These are phyloP conservation scores for Peribatodes rhomboidaria DNA, from an alignment of 2,888 invertebrate genomes.

Conservation along the genomic window DNA sequence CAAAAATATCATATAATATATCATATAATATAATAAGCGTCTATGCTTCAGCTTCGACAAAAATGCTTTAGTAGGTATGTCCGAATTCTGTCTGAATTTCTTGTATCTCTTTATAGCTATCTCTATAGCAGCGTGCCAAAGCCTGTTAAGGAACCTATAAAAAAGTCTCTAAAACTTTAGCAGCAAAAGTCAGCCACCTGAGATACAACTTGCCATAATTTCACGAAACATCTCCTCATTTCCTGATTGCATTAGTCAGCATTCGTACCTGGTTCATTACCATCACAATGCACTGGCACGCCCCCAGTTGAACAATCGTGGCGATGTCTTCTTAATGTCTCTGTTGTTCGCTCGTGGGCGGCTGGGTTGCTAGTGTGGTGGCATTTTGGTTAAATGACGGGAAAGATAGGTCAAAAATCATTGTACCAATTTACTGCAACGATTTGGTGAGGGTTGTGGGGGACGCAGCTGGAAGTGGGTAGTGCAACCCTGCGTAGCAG, in stretches of 20 bases:
- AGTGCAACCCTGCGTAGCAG: too few species aligned
- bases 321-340: conserved; percentile 44
- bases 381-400: background rate
- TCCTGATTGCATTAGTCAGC: conserved; percentile 36
- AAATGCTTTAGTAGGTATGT: too few species aligned
- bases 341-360: conserved; percentile 29
- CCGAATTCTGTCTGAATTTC: too few species aligned
- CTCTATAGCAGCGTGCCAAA: too few species aligned
- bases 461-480: too few species aligned
- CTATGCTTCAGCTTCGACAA: too few species aligned
- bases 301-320: conserved; percentile 50
- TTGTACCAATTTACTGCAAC: background rate
- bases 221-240: conserved; percentile 39
- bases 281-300: conserved; percentile 55
- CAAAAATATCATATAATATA: too few species aligned
- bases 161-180: too few species aligned
- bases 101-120: too few species aligned
- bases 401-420: background rate
- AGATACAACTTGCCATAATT: conserved; percentile 8
- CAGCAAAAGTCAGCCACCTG: background rate
- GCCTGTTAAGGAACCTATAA: too few species aligned
- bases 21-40: too few species aligned
- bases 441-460: too few species aligned
- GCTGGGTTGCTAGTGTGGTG: conserved; percentile 10
- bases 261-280: conserved; percentile 45